These are phyloP conservation scores for Hippocampus kuda DNA, from an alignment of 2,797 vertebrate species.

Conservation along the genomic window DNA sequence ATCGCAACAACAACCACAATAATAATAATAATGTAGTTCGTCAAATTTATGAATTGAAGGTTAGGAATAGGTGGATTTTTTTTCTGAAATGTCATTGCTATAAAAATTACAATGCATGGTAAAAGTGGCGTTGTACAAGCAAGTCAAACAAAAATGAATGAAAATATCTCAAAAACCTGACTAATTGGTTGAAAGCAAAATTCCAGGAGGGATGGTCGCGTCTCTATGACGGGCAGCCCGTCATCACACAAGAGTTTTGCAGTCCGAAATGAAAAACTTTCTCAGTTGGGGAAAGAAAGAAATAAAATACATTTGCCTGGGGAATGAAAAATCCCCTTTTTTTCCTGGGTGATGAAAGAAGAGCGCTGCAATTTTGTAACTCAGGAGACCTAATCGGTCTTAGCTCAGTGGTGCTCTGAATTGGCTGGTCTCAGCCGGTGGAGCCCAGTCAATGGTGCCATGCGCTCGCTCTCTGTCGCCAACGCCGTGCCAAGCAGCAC, in stretches of 20 bases:
- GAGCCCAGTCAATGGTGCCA: slow-evolving; percentile 67
- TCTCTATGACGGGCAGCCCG: not conserved
- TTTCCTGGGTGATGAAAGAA: slow-evolving; percentile 52
- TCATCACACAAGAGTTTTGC: slow-evolving; percentile 8
- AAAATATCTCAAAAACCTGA: not conserved
- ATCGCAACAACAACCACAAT: too few species aligned
- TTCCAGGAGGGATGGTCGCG: too few species aligned
- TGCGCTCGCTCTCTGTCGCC: slow-evolving; percentile 47
- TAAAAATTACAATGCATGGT: too few species aligned
- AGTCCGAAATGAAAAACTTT: slow-evolving; percentile 40
- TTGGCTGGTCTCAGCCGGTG: slow-evolving; percentile 70
- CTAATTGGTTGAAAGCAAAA: not conserved
- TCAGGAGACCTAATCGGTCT: slow-evolving; percentile 71
- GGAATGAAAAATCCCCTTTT: slow-evolving; percentile 48
- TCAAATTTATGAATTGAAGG: too few species aligned
- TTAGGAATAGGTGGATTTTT: too few species aligned
- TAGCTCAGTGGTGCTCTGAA: slow-evolving; percentile 72
- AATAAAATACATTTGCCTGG: slow-evolving; percentile 50
- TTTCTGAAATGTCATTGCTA: too few species aligned
- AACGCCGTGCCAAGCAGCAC: slow-evolving; percentile 23
- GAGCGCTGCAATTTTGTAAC: slow-evolving; percentile 65
- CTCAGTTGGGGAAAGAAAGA: slow-evolving; percentile 20
- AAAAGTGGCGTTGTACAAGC: too few species aligned
- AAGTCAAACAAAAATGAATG: too few species aligned
- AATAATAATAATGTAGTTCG: too few species aligned